Base-by-base conservation (phyloP, 2,797 vertebrate genomes). In the Falco columbarius region DNA sequence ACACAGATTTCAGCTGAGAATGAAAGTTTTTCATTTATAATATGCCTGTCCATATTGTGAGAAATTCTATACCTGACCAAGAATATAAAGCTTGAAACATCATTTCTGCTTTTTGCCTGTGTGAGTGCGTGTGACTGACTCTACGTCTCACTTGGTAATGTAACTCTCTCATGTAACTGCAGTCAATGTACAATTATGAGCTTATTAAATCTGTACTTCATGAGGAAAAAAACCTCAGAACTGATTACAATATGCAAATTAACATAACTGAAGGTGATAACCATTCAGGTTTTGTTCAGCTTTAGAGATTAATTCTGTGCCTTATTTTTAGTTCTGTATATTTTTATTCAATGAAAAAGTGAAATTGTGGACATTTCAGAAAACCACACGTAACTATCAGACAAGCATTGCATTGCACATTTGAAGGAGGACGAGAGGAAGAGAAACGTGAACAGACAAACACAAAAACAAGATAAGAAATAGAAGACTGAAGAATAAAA, bases 201-300 rank as follows among this genome's bases (percentile, higher is more conserved):
- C 68, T 94, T 74, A 76, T 89, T 92, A 91, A 79, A 81, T 96
- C 16, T 68, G 30, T 93, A 75, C n/a, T 67, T 75, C 23, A 81
- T 56, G 16, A 38, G 40, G 46, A 49, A 81, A 96, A 84, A 40
- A 11, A 2, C 0, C 0, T 40, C 34, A 75, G 52, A 90, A 93
- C 32, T 86, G 30, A 73, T 86, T 68, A 65, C 17, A 85, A 55
- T 89, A 86, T 34, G 49, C 6, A 59, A 71, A 86, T 36, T 73
- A 86, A 94, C 81, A 83, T 92, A 86, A 83, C 3, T 26, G 75
- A 79, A 82, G 44, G 7, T 87, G 38, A 36, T 65, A 90, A 12
- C 0, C 1, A 14, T 63, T 75, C 13, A 65, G 16, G 13, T 66
- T 95, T 68, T 86, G 10, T 62, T 86, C 47, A 55, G 6, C 29